Evolutionary conservation across 2,797 vertebrate species (phyloP), one percentile per base, ranked within the genome.

Genomic region (Pygocentrus nattereri): DNA sequence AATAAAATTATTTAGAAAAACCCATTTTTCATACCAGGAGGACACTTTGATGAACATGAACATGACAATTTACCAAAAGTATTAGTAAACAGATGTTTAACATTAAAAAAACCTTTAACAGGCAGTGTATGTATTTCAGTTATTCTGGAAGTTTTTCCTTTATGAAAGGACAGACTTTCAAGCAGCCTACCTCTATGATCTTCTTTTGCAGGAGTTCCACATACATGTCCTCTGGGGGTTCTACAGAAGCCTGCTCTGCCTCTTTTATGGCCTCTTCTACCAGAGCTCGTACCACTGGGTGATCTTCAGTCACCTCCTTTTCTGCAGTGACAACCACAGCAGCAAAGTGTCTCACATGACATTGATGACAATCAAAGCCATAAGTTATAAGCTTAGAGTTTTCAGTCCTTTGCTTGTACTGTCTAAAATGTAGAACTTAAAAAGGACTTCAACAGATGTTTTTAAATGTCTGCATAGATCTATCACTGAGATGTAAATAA

Each of bases 231-330:
- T 87, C 78, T 4, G 91, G 82, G 21, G 93, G 67, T 10, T 84
- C 83, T 49, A 89, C 79, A 78, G 85, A 84, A 0, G 87, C 77
- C 27, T 88, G 61, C 65, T 91, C 91, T 73, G 88, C 87, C 62
- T 82, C 85, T 85, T 89, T 91, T 68, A 96, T 0, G 0, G 93
- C 90, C 77, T 91, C 89, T 21, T 92, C 88, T 56, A 97, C 88
- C 44, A 95, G 86, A 0, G 88, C 91, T 85, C 91, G 89, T 80
- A 98, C 96, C 30, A 95, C 93, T 69, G 96, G 96, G 75, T 98
- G 95, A 72, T 95, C 91, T 68, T 94, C 92, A 80, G 92, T 95
- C 87, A 97, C 89, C 85, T 94, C 89, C 15, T 38, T 62, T 82
- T 34, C 81, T 82, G 59, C 21, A 73, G 38, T 44, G 49, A 71